These are phyloP conservation scores for Chalcosyrphus nemorum DNA, from an alignment of 2,888 invertebrate species.

Conservation along the genomic window DNA sequence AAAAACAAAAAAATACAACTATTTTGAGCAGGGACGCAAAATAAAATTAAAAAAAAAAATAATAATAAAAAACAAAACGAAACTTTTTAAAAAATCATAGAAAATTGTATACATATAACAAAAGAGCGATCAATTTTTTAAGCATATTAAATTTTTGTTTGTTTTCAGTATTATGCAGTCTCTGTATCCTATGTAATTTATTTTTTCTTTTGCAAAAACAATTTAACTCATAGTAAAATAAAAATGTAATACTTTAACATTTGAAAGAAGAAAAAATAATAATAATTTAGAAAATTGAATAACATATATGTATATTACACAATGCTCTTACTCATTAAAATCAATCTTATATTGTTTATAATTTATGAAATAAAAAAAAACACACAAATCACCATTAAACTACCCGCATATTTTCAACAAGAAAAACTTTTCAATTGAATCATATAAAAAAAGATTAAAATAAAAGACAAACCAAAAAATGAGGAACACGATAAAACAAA, in stretches of 20 bases:
- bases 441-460: constrained; percentile 13
- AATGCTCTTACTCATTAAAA: constrained; percentile 40
- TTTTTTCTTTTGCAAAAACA: not conserved
- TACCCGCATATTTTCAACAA: constrained; percentile 28
- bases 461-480: constrained; percentile 53
- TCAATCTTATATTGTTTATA: constrained; percentile 25
- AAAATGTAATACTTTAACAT: constrained; percentile 19
- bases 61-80: constrained; percentile 32
- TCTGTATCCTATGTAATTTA: constrained; percentile 34
- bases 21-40: constrained; percentile 75
- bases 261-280: constrained; percentile 12
- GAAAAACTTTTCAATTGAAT: constrained; percentile 51
- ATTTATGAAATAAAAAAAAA: constrained; percentile 23
- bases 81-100: constrained; percentile 52
- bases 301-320: constrained; percentile 37
- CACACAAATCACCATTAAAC: constrained; percentile 28
- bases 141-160: not conserved
- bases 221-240: constrained; percentile 15
- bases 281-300: constrained; percentile 46
- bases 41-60: constrained; percentile 60
- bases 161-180: constrained; percentile 57
- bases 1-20: constrained; percentile 59
- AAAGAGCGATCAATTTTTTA: not conserved
- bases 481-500: constrained; percentile 61
- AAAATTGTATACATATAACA: constrained; percentile 33